phyloP scores from a whole-genome alignment of 2,888 invertebrate genomes.

The Quadriops clusia region DNA sequence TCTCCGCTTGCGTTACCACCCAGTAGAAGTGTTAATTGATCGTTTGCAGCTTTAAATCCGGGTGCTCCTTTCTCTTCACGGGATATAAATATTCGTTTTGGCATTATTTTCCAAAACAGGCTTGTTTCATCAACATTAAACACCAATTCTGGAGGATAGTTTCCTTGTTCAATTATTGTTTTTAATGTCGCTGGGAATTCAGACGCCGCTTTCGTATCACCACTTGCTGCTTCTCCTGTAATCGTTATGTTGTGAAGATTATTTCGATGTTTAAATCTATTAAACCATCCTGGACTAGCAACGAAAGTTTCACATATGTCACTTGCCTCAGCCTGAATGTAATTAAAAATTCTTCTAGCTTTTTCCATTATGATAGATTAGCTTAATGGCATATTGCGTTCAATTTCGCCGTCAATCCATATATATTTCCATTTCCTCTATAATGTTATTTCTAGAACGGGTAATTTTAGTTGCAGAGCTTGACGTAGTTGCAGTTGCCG shows the following conservation, averaged over 20 bases:
- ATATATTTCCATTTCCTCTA: conserved; percentile 16
- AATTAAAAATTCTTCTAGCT: conserved; percentile 9
- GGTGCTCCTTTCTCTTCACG: conserved; percentile 14
- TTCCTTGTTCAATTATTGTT: conserved; percentile 5
- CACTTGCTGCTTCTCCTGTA: conserved; percentile 7
- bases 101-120: conserved; percentile 14
- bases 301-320: conserved; percentile 6
- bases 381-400: conserved; percentile 16
- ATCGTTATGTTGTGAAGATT: conserved; percentile 11
- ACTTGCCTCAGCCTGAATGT: conserved; percentile 6
- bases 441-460: conserved; percentile 11
- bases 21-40: conserved; percentile 23
- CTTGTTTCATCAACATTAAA: conserved; percentile 13
- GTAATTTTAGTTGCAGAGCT: conserved; percentile 13
- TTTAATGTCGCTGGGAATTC: too few species aligned
- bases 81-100: conserved; percentile 12
- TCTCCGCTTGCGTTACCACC: conserved; percentile 23
- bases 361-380: conserved; percentile 8
- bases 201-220: conserved; percentile 6
- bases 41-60: conserved; percentile 24
- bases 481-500: conserved; percentile 9
- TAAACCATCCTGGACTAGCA: conserved; percentile 9
- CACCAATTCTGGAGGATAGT: neutral
- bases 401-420: conserved; percentile 16
- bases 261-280: conserved; percentile 9